Percentiles rank a stretch among this genome's conserved stretches.
Evolutionary conservation across 2,888 invertebrate species (phyloP).

Genomic region (Caenorhabditis afra): DNA sequence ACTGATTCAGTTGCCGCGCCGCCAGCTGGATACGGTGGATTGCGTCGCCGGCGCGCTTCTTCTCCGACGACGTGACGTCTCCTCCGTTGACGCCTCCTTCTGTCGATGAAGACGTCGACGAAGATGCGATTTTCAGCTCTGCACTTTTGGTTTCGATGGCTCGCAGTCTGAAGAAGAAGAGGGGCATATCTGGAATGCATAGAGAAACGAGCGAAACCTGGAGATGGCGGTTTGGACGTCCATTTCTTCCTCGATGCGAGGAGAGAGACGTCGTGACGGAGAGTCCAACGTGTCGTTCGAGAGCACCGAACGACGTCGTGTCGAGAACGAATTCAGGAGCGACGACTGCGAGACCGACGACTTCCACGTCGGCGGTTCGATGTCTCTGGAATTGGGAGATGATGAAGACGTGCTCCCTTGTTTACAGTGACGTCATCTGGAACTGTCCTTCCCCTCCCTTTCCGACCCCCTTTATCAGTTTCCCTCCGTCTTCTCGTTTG

Average conservation of each 20-base stretch:
- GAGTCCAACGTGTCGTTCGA: constrained; percentile 55
- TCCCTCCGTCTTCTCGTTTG: background rate
- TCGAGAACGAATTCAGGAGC: constrained; percentile 63
- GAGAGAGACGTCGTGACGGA: constrained; percentile 51
- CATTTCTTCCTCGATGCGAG: constrained; percentile 58
- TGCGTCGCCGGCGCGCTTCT: constrained; percentile 27
- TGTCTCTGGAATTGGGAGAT: constrained; percentile 52
- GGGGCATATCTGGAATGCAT: constrained; percentile 8
- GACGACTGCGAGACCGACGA: constrained; percentile 58
- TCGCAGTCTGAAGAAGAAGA: constrained; percentile 36
- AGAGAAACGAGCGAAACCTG: constrained; percentile 27
- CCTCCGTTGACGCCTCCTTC: constrained; percentile 4
- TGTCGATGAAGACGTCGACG: no score
- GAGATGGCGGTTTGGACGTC: constrained; percentile 59
- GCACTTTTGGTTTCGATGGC: constrained; percentile 31
- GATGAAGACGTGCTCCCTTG: background rate
- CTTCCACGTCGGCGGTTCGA: constrained; percentile 62
- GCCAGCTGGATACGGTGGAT: constrained; percentile 40
- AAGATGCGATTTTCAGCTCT: constrained; percentile 7
- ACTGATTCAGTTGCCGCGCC: constrained; percentile 49
- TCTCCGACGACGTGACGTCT: constrained; percentile 41
- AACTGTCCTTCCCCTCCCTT: no score
- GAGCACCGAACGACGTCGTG: constrained; percentile 61
- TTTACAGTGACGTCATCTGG: no score
- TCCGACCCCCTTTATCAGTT: background rate